These are phyloP conservation scores for Aphaenogaster floridana DNA, from an alignment of 1,140 invertebrate species.

Conservation along the genomic window DNA sequence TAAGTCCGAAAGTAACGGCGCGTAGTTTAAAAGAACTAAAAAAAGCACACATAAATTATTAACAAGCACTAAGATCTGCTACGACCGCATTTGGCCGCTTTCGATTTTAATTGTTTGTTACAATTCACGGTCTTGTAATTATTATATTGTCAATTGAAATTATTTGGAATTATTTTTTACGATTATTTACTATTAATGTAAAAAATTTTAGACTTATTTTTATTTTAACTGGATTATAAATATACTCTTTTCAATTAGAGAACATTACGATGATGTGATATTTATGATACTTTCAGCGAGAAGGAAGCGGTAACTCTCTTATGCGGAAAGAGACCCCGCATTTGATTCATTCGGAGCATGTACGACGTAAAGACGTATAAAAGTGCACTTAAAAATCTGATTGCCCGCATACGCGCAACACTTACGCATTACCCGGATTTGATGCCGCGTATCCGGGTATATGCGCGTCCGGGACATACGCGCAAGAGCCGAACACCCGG, in stretches of 20 bases:
- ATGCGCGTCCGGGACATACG: not conserved
- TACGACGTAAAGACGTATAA: not conserved
- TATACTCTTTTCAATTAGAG: not conserved
- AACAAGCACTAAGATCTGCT: too few species aligned
- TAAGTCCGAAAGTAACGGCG: too few species aligned
- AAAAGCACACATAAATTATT: too few species aligned
- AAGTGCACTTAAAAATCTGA: not conserved
- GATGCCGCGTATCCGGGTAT: not conserved
- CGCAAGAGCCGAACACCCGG: not conserved
- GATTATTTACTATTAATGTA: not conserved
- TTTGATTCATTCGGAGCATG: not conserved
- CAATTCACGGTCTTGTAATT: too few species aligned
- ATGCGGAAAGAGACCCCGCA: not conserved
- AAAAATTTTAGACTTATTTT: not conserved
- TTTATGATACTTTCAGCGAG: not conserved
- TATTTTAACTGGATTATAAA: not conserved
- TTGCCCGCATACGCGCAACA: not conserved
- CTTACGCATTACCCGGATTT: slow-evolving; percentile 28
- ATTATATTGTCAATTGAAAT: not conserved
- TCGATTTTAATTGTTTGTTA: too few species aligned
- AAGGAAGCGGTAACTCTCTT: not conserved
- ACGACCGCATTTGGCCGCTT: too few species aligned
- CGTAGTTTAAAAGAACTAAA: too few species aligned
- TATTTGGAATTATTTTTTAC: not conserved
- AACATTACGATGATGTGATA: not conserved